phyloP scores from a whole-genome alignment of 2,113 vertebrate genomes.

The Charadrius vociferus region DNA sequence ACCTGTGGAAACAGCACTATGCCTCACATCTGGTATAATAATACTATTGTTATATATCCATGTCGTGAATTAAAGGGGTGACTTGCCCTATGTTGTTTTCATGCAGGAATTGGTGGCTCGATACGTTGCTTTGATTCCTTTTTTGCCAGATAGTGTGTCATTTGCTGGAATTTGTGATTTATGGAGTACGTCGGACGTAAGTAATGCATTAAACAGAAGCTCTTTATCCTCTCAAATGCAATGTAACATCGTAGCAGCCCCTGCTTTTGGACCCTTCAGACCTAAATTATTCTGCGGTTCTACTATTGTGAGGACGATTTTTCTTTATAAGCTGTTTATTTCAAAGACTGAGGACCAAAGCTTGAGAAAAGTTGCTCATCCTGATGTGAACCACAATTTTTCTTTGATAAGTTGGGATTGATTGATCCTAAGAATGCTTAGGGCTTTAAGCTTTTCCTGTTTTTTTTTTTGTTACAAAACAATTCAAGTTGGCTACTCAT shows the following conservation, averaged over 20 bases:
- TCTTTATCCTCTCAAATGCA: not conserved
- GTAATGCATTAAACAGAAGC: slow-evolving; percentile 23
- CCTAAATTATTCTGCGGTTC: not conserved
- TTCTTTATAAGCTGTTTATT: not conserved
- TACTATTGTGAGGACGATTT: not conserved
- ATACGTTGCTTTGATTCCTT: slow-evolving; percentile 93
- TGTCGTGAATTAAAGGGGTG: not conserved
- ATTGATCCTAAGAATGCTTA: not conserved
- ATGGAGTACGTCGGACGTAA: slow-evolving; percentile 95
- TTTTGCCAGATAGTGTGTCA: slow-evolving; percentile 88
- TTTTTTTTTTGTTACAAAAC: not conserved
- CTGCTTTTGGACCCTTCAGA: not conserved
- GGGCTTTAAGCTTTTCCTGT: not conserved
- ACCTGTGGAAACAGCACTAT: not conserved
- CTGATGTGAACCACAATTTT: not conserved
- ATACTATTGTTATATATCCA: fast-evolving
- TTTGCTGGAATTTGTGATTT: slow-evolving; percentile 90
- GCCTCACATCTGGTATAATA: not conserved
- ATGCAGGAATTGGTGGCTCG: slow-evolving; percentile 86
- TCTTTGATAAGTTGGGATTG: not conserved
- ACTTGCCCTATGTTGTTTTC: not conserved
- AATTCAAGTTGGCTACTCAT: not conserved
- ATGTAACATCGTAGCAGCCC: not conserved
- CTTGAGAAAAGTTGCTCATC: not conserved
- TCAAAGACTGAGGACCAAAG: not conserved